A percentile compares a stretch with the other conserved stretches of the same genome.
phyloP scores from a whole-genome alignment of 2,888 invertebrate species.

The Linnaemya tessellans region DNA sequence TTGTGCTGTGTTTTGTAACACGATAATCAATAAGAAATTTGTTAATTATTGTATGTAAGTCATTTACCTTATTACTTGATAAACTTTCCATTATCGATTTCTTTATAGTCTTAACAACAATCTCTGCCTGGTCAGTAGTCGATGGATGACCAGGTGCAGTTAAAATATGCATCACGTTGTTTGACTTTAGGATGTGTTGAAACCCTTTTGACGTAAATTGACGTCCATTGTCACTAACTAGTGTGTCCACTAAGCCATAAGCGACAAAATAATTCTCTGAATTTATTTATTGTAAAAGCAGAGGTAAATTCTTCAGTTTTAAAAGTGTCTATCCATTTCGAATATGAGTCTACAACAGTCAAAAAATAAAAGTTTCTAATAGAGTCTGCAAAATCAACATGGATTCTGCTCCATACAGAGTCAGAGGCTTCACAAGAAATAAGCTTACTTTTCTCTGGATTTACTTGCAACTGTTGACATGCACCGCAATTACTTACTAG shows the following conservation, averaged over 20 bases:
- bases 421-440: conserved; percentile 37
- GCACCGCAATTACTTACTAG: neutral
- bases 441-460: conserved; percentile 27
- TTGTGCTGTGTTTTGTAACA: conserved; percentile 9
- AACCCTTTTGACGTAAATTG: conserved; percentile 47
- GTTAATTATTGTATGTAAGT: neutral
- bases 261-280: conserved; percentile 45
- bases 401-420: conserved; percentile 43
- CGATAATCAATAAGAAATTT: conserved; percentile 39
- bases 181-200: conserved; percentile 3
- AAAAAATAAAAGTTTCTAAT: conserved; percentile 45
- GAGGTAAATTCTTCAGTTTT: conserved; percentile 41
- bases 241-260: conserved; percentile 32
- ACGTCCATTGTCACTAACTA: conserved; percentile 43
- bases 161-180: neutral
- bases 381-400: conserved; percentile 40
- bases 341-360: conserved; percentile 17
- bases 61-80: neutral
- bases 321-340: conserved; percentile 47
- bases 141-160: conserved; percentile 7
- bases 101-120: conserved; percentile 2
- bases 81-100: conserved; percentile 28
- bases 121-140: conserved; percentile 11
- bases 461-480: conserved; percentile 21
- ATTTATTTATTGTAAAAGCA: conserved; percentile 22